Conservation (phyloP, 2,797 vertebrate genomes). For the Gallirallus australis region DNA sequence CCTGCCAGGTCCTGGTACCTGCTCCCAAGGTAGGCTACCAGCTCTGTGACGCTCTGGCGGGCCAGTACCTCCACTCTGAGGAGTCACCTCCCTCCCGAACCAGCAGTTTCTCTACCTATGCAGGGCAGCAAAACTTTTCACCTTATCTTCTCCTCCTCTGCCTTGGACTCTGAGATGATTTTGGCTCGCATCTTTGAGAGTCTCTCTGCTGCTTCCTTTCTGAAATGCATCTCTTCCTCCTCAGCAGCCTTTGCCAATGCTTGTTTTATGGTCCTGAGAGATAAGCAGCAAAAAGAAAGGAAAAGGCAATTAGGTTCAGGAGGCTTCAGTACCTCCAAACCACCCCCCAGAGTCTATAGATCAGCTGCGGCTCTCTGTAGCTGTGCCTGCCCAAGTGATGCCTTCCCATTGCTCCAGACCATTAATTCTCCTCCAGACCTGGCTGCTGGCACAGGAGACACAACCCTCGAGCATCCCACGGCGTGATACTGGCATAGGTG, state of each 20-base stretch:
- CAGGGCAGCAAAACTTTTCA: constrained; percentile 27
- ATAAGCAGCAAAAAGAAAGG: not conserved
- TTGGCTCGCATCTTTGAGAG: constrained; percentile 75
- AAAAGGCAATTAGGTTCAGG: not conserved
- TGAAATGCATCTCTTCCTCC: constrained; percentile 80
- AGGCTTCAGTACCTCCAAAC: not conserved
- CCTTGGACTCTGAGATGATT: constrained; percentile 54
- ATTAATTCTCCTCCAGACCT: not conserved
- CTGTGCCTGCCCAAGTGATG: not conserved
- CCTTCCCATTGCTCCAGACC: not conserved
- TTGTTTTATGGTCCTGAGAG: constrained; percentile 76
- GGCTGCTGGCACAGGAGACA: not conserved
- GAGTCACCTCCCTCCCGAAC: not conserved
- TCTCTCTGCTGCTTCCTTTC: constrained; percentile 61
- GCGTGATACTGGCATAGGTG: fast-evolving
- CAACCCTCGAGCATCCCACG: not conserved
- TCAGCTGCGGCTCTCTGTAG: not conserved
- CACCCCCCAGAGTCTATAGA: not conserved
- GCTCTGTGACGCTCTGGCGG: fast-evolving
- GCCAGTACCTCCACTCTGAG: not conserved
- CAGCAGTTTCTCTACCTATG: not conserved
- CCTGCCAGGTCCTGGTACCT: fast-evolving
- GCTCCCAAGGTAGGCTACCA: not conserved
- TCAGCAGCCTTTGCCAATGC: constrained; percentile 68
- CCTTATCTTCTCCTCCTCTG: constrained; percentile 80